Evolutionary conservation across 1,140 invertebrate species (phyloP).

Genomic region (Drosophila burlai): DNA sequence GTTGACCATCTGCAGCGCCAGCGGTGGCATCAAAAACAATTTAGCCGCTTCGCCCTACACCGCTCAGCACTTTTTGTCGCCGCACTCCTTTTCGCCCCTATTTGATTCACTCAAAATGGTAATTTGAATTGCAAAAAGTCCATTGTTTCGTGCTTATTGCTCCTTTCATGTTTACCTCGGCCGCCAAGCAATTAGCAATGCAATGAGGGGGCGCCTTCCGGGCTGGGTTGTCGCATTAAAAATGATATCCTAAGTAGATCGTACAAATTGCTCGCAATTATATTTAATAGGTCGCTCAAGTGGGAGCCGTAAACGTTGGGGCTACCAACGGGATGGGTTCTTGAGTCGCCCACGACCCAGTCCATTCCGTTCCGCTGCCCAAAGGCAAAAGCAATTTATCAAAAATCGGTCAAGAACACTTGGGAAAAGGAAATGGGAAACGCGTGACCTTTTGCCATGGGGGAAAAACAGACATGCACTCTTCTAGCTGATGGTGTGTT

Average conservation of each 20-base stretch:
- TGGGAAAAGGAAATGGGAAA: constrained; percentile 16
- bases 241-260: constrained; percentile 81
- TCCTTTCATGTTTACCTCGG: constrained; percentile 26
- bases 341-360: constrained; percentile 13
- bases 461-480: constrained; percentile 14
- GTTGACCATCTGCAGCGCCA: constrained; percentile 34
- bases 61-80: constrained; percentile 55
- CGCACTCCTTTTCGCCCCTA: constrained; percentile 39
- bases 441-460: constrained; percentile 21
- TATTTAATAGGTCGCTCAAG: constrained; percentile 74
- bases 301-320: constrained; percentile 55
- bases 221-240: constrained; percentile 59
- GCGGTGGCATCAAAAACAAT: constrained; percentile 69
- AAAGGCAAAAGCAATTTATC: constrained; percentile 60
- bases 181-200: constrained; percentile 68
- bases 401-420: constrained; percentile 50
- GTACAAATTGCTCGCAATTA: constrained; percentile 79
- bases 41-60: constrained; percentile 47
- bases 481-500: not conserved
- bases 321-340: constrained; percentile 16
- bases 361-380: constrained; percentile 9
- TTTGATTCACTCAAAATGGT: constrained; percentile 79
- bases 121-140: constrained; percentile 77
- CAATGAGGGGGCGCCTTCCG: not conserved
- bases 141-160: constrained; percentile 65